phyloP scores from a whole-genome alignment of 2,113 vertebrate genomes.

The Spheniscus mendiculus region DNA sequence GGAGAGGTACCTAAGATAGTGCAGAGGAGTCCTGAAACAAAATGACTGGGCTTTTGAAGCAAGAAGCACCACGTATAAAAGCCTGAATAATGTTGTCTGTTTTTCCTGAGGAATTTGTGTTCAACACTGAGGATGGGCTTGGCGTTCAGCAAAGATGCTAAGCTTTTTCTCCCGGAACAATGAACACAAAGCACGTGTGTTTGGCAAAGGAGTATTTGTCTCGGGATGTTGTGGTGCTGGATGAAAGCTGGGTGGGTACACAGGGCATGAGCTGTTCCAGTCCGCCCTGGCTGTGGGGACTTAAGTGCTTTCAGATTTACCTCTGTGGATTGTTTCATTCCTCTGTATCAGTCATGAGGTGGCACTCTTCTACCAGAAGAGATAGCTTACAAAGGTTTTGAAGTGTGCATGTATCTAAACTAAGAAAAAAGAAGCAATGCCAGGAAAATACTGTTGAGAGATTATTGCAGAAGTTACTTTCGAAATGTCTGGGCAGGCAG shows the following conservation, averaged over 20 bases:
- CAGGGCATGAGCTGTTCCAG: neutral
- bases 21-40: neutral
- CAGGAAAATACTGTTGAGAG: neutral
- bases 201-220: neutral
- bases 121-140: neutral
- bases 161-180: neutral
- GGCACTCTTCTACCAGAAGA: conserved; percentile 58
- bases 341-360: conserved; percentile 39
- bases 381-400: neutral
- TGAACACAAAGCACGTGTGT: too few species aligned
- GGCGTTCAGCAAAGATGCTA: neutral
- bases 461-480: neutral
- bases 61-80: neutral
- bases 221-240: neutral
- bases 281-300: neutral
- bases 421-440: neutral
- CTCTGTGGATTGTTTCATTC: neutral
- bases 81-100: neutral
- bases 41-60: neutral
- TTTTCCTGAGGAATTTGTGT: neutral
- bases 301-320: neutral
- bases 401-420: neutral
- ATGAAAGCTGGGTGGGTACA: neutral
- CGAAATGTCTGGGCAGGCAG: neutral
- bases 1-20: neutral